Base-by-base conservation (phyloP, 2,113 vertebrate genomes). In the Corythornis vintsioides region DNA sequence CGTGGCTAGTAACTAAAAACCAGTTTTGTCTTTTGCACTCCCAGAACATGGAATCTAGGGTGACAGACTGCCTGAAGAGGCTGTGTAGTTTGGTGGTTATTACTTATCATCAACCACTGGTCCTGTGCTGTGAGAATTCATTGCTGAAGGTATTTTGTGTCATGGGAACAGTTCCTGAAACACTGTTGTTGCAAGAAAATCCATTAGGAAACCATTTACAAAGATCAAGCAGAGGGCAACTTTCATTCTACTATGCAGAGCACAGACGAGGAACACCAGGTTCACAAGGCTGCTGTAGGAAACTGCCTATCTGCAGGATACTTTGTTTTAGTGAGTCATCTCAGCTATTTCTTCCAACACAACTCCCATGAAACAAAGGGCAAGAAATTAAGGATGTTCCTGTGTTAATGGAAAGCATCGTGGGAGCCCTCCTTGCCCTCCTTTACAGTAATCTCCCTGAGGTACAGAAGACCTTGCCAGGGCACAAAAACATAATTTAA, bases 401-500 rank as follows among this genome's bases (percentile, higher is more conserved):
- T 74, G 43, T 91, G 67, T 67, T 95, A 87, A 93, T 80, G 64
- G 74, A 85, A 60, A 87, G 66, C 82, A 65, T 52, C 5, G 0
- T 57, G 67, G 87, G 80, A 96, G 21, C 52, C 79, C 52, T 93
- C 24, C 31, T 77, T 83, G 75, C 75, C 86, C 72, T 94, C 43
- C 40, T 91, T 95, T 67, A 64, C 43, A 88, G 33, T 84, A 83
- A 81, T 61, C 65, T 93, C 94, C 89, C 69, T 91, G 72, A 81
- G 89, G 89, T 70, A 60, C 17, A 90, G 43, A 64, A 72, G 90
- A 88, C 87, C 92, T 92, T 92, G 72, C 72, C 53, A 48, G 75
- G 85, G 75, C 91, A 92, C 45, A 70, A 85, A 94, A 89, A 4
- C 26, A 38, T 92, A 83, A 96, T 92, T 96, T 80, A 86, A 94